A percentile compares a stretch with the other conserved stretches of the same genome.
phyloP scores from a whole-genome alignment of 2,797 vertebrate genomes.

The Leptoclinus maculatus region DNA sequence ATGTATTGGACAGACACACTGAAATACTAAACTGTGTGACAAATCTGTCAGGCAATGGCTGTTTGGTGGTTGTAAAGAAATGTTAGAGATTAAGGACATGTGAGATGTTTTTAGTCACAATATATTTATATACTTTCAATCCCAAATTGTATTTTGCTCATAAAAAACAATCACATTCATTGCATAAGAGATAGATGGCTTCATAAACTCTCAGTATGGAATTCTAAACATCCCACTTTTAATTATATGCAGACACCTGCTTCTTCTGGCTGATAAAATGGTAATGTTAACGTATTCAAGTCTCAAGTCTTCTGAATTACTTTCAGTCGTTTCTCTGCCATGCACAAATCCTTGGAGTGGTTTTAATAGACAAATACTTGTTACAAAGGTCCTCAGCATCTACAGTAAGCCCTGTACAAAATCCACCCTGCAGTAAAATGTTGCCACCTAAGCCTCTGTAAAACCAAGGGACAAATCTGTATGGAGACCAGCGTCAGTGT shows the following conservation, averaged over 20 bases:
- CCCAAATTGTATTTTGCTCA: slow-evolving; percentile 6
- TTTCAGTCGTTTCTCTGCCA: slow-evolving; percentile 18
- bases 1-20: slow-evolving; percentile 57
- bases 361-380: slow-evolving; percentile 61
- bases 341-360: slow-evolving; percentile 32
- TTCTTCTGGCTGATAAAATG: slow-evolving; percentile 22
- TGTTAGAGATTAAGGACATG: slow-evolving; percentile 37
- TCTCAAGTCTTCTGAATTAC: slow-evolving; percentile 14
- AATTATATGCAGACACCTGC: slow-evolving; percentile 2
- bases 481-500: slow-evolving; percentile 39
- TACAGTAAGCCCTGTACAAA: slow-evolving; percentile 55
- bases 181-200: slow-evolving; percentile 4
- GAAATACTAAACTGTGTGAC: slow-evolving; percentile 50
- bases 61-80: slow-evolving; percentile 35
- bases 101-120: slow-evolving; percentile 19
- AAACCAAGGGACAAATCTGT: slow-evolving; percentile 50
- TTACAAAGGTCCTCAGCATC: slow-evolving; percentile 46
- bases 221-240: slow-evolving; percentile 14
- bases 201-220: slow-evolving; percentile 19
- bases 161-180: slow-evolving; percentile 13
- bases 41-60: slow-evolving; percentile 39
- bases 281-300: slow-evolving; percentile 31
- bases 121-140: slow-evolving; percentile 9
- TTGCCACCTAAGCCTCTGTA: slow-evolving; percentile 55
- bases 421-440: slow-evolving; percentile 57